These are phyloP conservation scores for Vanacampus margaritifer DNA, from an alignment of 2,113 vertebrate genomes.

Conservation along the genomic window DNA sequence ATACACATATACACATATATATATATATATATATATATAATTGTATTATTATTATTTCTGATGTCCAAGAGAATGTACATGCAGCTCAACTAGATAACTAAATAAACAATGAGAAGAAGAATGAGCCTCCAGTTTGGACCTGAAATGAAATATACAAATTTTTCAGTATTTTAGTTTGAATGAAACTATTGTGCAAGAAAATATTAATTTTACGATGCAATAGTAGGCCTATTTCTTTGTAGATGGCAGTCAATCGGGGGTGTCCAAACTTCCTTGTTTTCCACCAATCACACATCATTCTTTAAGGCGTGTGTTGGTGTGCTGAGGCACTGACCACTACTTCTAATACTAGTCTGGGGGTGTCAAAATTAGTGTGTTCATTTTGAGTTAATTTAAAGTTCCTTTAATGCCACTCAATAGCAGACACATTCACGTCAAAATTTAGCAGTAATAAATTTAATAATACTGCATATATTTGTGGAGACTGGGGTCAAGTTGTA, in stretches of 20 bases:
- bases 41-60: no score
- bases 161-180: neutral
- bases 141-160: slow-evolving; percentile 36
- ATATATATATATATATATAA: no score
- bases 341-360: neutral
- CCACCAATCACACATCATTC: neutral
- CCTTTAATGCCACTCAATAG: no score
- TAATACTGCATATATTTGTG: no score
- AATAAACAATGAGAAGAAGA: slow-evolving; percentile 34
- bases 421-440: no score
- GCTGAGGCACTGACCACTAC: neutral
- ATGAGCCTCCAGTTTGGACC: slow-evolving; percentile 40
- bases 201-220: neutral
- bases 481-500: no score
- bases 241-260: neutral
- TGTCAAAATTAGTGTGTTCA: no score
- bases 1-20: no score
- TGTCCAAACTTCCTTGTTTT: neutral
- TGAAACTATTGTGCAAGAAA: neutral
- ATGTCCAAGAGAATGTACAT: no score
- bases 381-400: no score
- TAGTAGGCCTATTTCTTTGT: neutral
- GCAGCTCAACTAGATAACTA: slow-evolving; percentile 7
- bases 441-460: no score
- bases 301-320: neutral